Base-by-base conservation (phyloP, 2,888 invertebrate species). In the Netelia inedita region DNA sequence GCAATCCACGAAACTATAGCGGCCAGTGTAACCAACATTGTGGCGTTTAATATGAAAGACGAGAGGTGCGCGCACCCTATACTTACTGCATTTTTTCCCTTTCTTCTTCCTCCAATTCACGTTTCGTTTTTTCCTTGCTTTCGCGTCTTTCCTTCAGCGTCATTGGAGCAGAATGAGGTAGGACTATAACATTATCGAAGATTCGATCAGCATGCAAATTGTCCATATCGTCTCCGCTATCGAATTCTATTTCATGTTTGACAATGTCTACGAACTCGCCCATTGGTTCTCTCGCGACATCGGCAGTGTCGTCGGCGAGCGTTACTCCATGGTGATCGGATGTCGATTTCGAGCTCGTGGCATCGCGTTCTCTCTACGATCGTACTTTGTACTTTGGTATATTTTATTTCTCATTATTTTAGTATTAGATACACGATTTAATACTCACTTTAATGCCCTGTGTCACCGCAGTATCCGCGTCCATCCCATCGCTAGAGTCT, bases 11-110 rank as follows among this genome's bases (percentile, higher is more conserved):
- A 6, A 3, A 35, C 35, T 3, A 5, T 46, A 14, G 11, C 14
- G 2, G 8, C 2, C 14, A 14, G 14, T 35, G 10, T 28, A 2
- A 11, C 9, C 14, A 63, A 21, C 16, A 21, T 61, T 1, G 21
- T 21, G 61, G 23, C 35, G 11, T 14, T 61, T 10, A 28, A 21
- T 35, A 14, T 61, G 0, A 61, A 35, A 61, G 11, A 21, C 14
- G 41, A 35, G 3, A 2, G 35, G 16, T 2, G 6, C 6, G 6
- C 6, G 35, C 35, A 0, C 35, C 35, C 1, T 46, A 59, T 82
- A 95, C 96, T 95, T 94, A 98, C 98, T 98, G 98, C 98, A 99
- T 98, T 94, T 98, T 98, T 92, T 98, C 98, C 84, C 98, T 94
- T 93, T 99, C 98, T 91, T 99, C 98, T 93, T 98, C 98, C 93